phyloP scores from a whole-genome alignment of 2,797 vertebrate genomes.

The Sebastes umbrosus region DNA sequence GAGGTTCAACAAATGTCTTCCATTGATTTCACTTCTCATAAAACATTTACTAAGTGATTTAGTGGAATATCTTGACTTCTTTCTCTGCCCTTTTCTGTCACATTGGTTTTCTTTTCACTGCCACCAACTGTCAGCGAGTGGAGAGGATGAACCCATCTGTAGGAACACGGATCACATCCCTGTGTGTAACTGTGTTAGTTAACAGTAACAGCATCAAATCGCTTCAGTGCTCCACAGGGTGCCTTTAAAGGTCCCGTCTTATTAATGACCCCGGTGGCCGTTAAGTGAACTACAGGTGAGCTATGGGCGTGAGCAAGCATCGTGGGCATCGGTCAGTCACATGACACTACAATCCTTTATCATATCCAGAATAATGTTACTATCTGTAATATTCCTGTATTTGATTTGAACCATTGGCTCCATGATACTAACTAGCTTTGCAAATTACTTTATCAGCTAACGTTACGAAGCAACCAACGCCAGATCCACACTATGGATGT shows the following conservation, averaged over 20 bases:
- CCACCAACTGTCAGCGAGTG: neutral
- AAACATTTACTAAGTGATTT: no score
- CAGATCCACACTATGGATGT: no score
- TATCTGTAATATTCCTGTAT: neutral
- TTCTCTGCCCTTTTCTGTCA: no score
- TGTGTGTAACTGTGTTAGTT: neutral
- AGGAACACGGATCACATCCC: neutral
- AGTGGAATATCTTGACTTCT: no score
- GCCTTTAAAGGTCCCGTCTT: neutral
- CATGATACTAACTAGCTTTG: neutral
- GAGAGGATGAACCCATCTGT: neutral
- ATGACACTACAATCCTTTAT: neutral
- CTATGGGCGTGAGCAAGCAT: neutral
- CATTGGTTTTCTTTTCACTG: no score
- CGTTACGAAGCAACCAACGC: neutral
- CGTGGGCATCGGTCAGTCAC: neutral
- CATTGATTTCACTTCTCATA: no score
- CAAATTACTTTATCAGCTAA: neutral
- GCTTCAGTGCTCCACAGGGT: neutral
- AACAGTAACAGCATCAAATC: neutral
- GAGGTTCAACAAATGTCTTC: no score
- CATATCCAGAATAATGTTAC: neutral
- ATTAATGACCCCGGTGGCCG: neutral
- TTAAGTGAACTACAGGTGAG: neutral
- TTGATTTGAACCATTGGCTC: neutral